Evolutionary conservation across 2,113 vertebrate genomes (phyloP).

Genomic region (human): DNA sequence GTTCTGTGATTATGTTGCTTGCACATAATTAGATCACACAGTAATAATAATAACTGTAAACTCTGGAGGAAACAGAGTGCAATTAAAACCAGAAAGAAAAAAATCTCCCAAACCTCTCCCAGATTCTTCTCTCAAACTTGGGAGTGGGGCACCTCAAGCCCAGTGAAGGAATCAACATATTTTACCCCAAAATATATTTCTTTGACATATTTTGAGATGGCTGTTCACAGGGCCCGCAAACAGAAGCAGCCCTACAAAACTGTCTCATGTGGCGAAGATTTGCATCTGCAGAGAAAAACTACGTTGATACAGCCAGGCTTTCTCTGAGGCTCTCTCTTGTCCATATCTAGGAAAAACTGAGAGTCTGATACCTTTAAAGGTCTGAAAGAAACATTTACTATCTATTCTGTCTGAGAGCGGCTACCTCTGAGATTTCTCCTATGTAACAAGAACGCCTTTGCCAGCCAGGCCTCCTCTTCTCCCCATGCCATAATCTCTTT

Average conservation of each 20-base stretch:
- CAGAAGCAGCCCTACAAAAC: neutral
- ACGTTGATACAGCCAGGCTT: neutral
- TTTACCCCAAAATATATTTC: neutral
- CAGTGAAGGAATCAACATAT: neutral
- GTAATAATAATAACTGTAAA: neutral
- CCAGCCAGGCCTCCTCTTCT: neutral
- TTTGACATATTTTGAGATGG: neutral
- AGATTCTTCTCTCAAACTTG: neutral
- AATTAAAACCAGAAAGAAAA: neutral
- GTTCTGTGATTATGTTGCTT: slow-evolving; percentile 15
- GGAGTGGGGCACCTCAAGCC: neutral
- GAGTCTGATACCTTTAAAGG: neutral
- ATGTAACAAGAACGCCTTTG: neutral
- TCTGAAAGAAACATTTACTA: neutral
- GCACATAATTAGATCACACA: slow-evolving; percentile 30
- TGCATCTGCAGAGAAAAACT: neutral
- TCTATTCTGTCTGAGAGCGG: neutral
- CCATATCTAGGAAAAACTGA: neutral
- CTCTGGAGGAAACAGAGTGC: slow-evolving; percentile 13
- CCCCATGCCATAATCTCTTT: neutral
- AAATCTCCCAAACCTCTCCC: neutral
- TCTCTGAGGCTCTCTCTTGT: no score
- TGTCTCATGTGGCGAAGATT: neutral
- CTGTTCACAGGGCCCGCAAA: neutral
- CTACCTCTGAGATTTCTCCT: neutral